Base-by-base conservation (phyloP, 35 echinoderm and acorn worm genomes). In the Apostichopus japonicus region DNA sequence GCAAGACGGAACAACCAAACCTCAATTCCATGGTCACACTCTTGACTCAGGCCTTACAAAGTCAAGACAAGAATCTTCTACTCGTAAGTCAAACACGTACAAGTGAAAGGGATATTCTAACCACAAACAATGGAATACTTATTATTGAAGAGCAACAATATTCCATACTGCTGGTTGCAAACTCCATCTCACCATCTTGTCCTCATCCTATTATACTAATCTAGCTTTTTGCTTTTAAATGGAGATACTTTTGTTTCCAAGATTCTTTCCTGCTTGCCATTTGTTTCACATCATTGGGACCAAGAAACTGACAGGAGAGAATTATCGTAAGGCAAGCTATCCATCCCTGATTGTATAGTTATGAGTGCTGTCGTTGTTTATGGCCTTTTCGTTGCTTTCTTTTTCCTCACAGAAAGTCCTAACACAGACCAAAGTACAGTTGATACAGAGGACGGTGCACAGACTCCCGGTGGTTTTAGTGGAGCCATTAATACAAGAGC, bases 31-130 rank as follows among this genome's bases (percentile, higher is more conserved):
- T 95, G 92, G 92, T 93, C 4, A 93, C 92, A 5, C 94, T 98
- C 10, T 92, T 98, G 6, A 94, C 96, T 11, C 96, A 98, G 71
- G 96, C 94, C 57, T 91, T 98, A 19, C 94, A 95, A 77, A 98
- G 96, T 86, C 88, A 92, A n/a, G 96, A 98, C 54, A 95, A 89
- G 62, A 90, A 87, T 17, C 87, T 98, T 33, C 84, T 95, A 10
- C 57, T 92, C 75, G 96, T 98, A 73, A 95, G 96, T 92, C 19
- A 23, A 23, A 82, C 7, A 80, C 33, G 33, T 44, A 44, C 33
- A 44, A 44, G 33, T 44, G 2, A 44, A 44, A 44, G 33, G 33
- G 33, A 44, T 44, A 44, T 44, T 44, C 33, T 44, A 4, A 44
- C 33, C 0, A 44, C 33, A 44, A 44, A 44, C 33, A 44, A 44